Percentiles rank a stretch among this genome's conserved stretches.
Evolutionary conservation across 2,797 vertebrate species (phyloP).

Genomic region (Dromococcyx pavoninus): DNA sequence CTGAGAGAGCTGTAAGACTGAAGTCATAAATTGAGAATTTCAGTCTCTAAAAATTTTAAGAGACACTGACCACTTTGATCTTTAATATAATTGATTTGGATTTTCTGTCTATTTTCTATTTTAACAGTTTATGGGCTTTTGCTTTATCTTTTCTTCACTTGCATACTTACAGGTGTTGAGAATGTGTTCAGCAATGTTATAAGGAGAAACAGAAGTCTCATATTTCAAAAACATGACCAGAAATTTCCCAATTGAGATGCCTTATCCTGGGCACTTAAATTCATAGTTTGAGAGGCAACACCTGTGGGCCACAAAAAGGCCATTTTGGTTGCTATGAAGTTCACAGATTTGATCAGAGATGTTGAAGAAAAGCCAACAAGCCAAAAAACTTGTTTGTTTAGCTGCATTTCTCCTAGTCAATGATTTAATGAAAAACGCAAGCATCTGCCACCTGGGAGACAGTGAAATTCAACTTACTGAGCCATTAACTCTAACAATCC

Average conservation of each 20-base stretch:
- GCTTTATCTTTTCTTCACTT: not conserved
- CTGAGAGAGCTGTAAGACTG: not conserved
- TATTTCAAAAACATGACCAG: not conserved
- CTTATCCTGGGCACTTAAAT: not conserved
- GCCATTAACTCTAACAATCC: not conserved
- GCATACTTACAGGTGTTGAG: not conserved
- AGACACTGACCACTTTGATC: not conserved
- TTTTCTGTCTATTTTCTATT: not conserved
- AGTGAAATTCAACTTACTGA: not conserved
- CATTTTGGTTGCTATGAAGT: not conserved
- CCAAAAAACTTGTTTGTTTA: not conserved
- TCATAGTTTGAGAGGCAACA: not conserved
- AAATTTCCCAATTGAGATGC: not conserved
- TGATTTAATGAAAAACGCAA: not conserved
- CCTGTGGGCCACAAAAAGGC: not conserved
- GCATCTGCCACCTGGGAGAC: not conserved
- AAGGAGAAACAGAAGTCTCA: not conserved
- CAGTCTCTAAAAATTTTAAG: not conserved
- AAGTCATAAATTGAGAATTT: not conserved
- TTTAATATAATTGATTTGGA: not conserved
- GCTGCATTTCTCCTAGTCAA: not conserved
- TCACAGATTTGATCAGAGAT: not conserved
- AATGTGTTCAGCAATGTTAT: not conserved
- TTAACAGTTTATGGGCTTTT: not conserved
- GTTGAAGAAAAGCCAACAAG: not conserved